A percentile compares a stretch with the other conserved stretches of the same genome.
Conservation (phyloP, 2,888 invertebrate genomes). For the Rhagophthalmus giganteus region DNA sequence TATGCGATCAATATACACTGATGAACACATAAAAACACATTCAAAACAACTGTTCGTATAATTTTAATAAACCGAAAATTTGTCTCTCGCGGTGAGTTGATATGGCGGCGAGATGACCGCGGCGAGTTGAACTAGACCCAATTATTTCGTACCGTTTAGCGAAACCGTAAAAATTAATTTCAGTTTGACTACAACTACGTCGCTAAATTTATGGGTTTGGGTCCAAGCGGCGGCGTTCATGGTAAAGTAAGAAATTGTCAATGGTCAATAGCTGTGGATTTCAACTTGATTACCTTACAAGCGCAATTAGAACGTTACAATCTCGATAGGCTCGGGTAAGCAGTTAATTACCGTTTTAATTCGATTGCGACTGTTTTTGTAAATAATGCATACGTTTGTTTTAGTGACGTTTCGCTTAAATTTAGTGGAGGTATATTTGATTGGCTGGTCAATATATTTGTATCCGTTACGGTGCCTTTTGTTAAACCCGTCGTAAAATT, state of each 20-base stretch:
- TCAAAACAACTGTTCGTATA: no score
- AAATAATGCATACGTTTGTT: no score
- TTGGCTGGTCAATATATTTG: conserved; percentile 4
- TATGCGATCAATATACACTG: no score
- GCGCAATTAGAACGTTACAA: neutral
- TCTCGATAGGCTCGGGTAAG: conserved; percentile 8
- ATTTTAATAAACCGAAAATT: no score
- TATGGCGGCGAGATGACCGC: no score
- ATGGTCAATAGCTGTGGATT: neutral
- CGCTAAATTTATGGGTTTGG: conserved; percentile 1
- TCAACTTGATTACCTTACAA: conserved; percentile 2
- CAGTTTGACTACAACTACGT: conserved; percentile 6
- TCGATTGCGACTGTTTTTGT: no score
- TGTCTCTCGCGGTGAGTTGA: no score
- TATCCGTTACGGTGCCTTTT: neutral
- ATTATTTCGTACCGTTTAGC: no score
- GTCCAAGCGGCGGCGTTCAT: neutral
- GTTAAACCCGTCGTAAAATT: conserved; percentile 6
- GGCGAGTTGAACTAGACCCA: no score
- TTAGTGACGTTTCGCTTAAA: neutral
- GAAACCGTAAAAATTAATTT: no score
- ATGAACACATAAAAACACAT: no score
- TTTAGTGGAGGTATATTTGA: conserved; percentile 3
- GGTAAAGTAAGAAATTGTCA: neutral
- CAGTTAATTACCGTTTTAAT: no score